A percentile compares a stretch with the other conserved stretches of the same genome.
phyloP scores from a whole-genome alignment of 2,797 vertebrate genomes.

The Danio aesculapii region DNA sequence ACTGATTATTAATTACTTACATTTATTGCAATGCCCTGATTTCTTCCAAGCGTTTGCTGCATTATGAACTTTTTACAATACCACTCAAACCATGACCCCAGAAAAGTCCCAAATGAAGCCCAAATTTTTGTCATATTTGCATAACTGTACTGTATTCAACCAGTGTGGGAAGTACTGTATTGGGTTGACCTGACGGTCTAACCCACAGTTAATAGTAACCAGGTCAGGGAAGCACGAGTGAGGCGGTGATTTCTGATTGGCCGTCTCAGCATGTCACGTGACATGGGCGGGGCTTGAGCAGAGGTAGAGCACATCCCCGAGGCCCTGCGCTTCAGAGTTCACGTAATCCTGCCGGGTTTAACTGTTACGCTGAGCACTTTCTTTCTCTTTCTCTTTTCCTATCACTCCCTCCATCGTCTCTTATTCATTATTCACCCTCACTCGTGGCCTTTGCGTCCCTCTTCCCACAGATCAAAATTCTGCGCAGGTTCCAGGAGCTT shows the following conservation, averaged over 20 bases:
- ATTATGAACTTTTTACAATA: too few species aligned
- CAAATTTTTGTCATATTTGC: too few species aligned
- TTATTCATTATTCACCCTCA: slow-evolving; percentile 80
- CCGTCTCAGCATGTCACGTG: slow-evolving; percentile 76
- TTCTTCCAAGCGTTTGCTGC: too few species aligned
- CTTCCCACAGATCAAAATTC: slow-evolving; percentile 75
- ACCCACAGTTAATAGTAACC: background rate
- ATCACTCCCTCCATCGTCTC: slow-evolving; percentile 39
- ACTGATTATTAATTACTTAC: too few species aligned
- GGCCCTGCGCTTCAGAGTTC: slow-evolving; percentile 67
- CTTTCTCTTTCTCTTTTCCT: slow-evolving; percentile 29
- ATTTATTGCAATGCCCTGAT: too few species aligned
- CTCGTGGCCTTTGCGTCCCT: slow-evolving; percentile 69
- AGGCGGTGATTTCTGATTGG: background rate
- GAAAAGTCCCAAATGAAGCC: too few species aligned
- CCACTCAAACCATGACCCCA: too few species aligned
- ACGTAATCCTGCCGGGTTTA: slow-evolving; percentile 59
- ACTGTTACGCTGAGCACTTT: slow-evolving; percentile 43
- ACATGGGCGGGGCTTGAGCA: slow-evolving; percentile 73
- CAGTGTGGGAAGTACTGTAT: too few species aligned
- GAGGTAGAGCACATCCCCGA: slow-evolving; percentile 65
- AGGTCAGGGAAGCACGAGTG: background rate
- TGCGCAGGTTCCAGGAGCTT: slow-evolving; percentile 66
- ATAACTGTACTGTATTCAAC: too few species aligned
- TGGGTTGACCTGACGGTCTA: background rate